Evolutionary conservation across 2,797 vertebrate genomes (phyloP), one percentile per base, ranked within the genome.

Genomic region (Cygnus olor): DNA sequence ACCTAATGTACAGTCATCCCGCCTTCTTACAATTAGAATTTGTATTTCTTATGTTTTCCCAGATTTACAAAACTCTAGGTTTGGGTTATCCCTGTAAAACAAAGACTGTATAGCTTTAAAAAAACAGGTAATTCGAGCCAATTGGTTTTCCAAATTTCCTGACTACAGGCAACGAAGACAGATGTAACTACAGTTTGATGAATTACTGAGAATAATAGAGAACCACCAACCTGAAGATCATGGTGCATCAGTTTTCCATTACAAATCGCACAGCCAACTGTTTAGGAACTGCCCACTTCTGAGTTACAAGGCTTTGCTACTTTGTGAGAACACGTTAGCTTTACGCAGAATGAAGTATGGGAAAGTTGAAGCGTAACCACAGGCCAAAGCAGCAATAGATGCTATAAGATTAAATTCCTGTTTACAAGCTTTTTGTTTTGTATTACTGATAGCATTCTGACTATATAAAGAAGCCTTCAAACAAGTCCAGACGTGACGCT

Each of bases 231-330:
- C 15, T 76, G 63, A 68, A 86, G 57, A 83, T n/a, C n/a, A 19
- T 0, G 6, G 58, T 1, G 0, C 58, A 44, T n/a, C 2, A 0
- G 10, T 72, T 57, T 89, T 57, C 45, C 51, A 36, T 20, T 49
- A 64, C 44, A 54, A 91, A 73, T 30, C 24, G 36, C 11, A 27
- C 5, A 44, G 38, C 8, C 34, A 64, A 10, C 22, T 15, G n/a
- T 38, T 76, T 19, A 60, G 42, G 60, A 89, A 88, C 8, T 28
- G 47, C 11, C 27, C 25, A 58, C 34, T 91, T 57, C 53, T 78
- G 57, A 30, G 30, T 56, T 44, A 63, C 14, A 7, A 44, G 40
- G 44, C 13, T 71, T 64, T 54, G 60, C 45, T 71, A 4, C 47
- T 71, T 85, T 53, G 30, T 32, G 8, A 79, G 24, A 83, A 45